Conservation (phyloP, 2,888 invertebrate species). For the Caenorhabditis virilis region DNA sequence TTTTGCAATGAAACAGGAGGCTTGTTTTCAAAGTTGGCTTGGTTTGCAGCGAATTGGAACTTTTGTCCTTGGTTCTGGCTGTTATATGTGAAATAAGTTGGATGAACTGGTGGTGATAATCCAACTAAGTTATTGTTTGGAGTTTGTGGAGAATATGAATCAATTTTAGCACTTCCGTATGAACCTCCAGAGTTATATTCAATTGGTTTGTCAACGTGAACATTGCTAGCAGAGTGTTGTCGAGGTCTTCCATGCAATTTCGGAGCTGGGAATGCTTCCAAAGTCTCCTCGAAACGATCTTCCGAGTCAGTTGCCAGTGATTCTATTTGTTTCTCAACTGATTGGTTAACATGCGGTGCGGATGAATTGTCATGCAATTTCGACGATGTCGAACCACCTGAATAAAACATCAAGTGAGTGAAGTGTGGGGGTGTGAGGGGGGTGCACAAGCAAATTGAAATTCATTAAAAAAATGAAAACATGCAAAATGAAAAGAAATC, state of each 20-base stretch:
- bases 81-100: slow-evolving; percentile 50
- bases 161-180: slow-evolving; percentile 30
- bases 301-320: background rate
- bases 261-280: slow-evolving; percentile 23
- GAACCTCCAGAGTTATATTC: slow-evolving; percentile 4
- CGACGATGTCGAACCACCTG: slow-evolving; percentile 29
- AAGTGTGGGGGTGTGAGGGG: slow-evolving; percentile 2
- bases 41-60: slow-evolving; percentile 24
- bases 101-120: slow-evolving; percentile 47
- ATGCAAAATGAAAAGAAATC: slow-evolving; percentile 2
- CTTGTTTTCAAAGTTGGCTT: slow-evolving; percentile 2
- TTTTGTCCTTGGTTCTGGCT: slow-evolving; percentile 43
- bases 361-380: slow-evolving; percentile 13
- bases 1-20: background rate
- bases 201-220: slow-evolving; percentile 1
- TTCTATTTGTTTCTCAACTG: background rate
- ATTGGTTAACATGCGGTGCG: slow-evolving; percentile 22
- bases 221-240: slow-evolving; percentile 2
- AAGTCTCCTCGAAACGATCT: too few relatives aligned
- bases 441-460: background rate
- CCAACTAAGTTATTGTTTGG: slow-evolving; percentile 38
- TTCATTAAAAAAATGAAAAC: slow-evolving; percentile 3
- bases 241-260: slow-evolving; percentile 4
- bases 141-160: slow-evolving; percentile 30
- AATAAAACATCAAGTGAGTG: slow-evolving; percentile 3